A percentile compares a stretch with the other conserved stretches of the same genome.
phyloP scores from a whole-genome alignment of 2,797 vertebrate genomes.

The Kryptopterus vitreolus region DNA sequence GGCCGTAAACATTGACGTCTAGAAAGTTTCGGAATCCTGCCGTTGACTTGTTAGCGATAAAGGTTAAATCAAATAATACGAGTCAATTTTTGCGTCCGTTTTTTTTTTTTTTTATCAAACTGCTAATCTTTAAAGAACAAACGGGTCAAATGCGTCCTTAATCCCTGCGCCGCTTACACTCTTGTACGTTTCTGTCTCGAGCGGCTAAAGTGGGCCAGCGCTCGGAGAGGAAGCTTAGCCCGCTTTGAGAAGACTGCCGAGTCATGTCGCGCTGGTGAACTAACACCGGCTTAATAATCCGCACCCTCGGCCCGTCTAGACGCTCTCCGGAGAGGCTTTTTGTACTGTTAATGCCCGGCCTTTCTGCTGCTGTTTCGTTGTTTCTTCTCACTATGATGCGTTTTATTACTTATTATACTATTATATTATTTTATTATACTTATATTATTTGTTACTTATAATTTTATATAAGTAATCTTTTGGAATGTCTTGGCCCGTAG shows the following conservation, averaged over 20 bases:
- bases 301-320: slow-evolving; percentile 17
- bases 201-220: slow-evolving; percentile 17
- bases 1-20: not conserved
- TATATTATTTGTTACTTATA: too few relatives aligned
- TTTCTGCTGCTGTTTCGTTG: not conserved
- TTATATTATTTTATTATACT: too few relatives aligned
- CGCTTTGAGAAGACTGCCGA: slow-evolving; percentile 34
- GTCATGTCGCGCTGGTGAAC: slow-evolving; percentile 32
- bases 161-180: not conserved
- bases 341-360: not conserved
- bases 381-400: not conserved
- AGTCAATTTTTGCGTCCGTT: too few relatives aligned
- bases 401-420: too few relatives aligned
- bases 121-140: too few relatives aligned
- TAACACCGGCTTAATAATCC: slow-evolving; percentile 35
- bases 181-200: too few relatives aligned
- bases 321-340: slow-evolving; percentile 18
- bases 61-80: too few relatives aligned
- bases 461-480: too few relatives aligned
- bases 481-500: not conserved
- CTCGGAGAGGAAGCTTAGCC: slow-evolving; percentile 43
- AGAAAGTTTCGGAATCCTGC: too few relatives aligned
- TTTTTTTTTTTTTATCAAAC: too few relatives aligned
- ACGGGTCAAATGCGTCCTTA: not conserved
- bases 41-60: too few relatives aligned